Percentiles rank a stretch among this genome's conserved stretches.
These are phyloP conservation scores for Typhlomys cinereus DNA, from an alignment of 2,113 vertebrate genomes.

Conservation along the genomic window DNA sequence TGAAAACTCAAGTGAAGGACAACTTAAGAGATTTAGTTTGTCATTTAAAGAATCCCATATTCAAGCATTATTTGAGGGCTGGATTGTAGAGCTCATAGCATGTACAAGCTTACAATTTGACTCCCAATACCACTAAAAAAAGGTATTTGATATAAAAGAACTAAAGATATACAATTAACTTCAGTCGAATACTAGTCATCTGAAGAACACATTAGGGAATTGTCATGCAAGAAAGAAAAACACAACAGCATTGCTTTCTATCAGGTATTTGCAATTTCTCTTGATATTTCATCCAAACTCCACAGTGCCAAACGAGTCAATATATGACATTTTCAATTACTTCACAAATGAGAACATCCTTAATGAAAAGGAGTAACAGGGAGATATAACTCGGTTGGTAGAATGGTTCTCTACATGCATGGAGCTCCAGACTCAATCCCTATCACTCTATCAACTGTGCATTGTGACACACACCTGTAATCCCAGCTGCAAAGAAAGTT, in stretches of 20 bases:
- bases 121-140: background rate
- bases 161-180: background rate
- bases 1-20: background rate
- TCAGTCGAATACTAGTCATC: conserved; percentile 15
- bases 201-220: background rate
- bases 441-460: background rate
- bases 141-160: background rate
- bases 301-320: background rate
- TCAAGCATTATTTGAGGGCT: background rate
- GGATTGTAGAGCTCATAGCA: background rate
- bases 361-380: background rate
- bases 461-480: background rate
- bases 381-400: background rate
- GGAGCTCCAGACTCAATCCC: background rate
- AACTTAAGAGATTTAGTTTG: background rate
- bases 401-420: background rate
- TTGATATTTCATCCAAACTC: background rate
- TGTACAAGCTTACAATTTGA: background rate
- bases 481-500: too few species aligned
- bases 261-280: conserved; percentile 19
- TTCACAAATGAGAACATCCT: conserved; percentile 18
- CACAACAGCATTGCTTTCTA: background rate
- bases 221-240: conserved; percentile 21
- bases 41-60: conserved; percentile 33
- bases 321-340: conserved; percentile 33